A percentile compares a stretch with the other conserved stretches of the same genome.
These are phyloP conservation scores for Sipha flava DNA, from an alignment of 1,140 invertebrate genomes.

Conservation along the genomic window DNA sequence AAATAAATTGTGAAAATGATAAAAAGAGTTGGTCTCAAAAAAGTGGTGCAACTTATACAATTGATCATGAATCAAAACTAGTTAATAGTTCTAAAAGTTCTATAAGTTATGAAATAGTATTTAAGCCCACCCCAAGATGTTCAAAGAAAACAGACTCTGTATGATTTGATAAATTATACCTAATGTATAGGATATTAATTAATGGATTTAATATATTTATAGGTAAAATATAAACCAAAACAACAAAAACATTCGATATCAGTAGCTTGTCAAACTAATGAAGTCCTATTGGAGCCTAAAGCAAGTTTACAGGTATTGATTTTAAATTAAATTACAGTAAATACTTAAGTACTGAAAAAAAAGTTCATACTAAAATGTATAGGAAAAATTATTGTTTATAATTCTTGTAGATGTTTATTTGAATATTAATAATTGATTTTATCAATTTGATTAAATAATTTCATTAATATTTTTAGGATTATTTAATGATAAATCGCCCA, in stretches of 20 bases:
- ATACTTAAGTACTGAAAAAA: too few relatives aligned
- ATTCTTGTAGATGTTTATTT: too few relatives aligned
- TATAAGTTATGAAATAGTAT: slow-evolving; percentile 13
- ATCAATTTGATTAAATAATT: too few relatives aligned
- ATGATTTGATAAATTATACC: neutral
- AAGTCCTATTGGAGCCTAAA: neutral
- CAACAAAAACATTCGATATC: neutral
- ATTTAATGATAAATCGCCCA: slow-evolving; percentile 37
- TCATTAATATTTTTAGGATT: slow-evolving; percentile 36
- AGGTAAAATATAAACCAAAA: neutral
- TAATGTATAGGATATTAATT: neutral
- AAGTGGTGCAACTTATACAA: neutral
- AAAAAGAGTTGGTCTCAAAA: neutral
- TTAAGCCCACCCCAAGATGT: neutral
- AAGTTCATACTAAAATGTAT: too few relatives aligned
- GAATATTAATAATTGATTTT: too few relatives aligned
- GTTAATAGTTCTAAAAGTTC: neutral
- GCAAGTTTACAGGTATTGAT: slow-evolving; percentile 6
- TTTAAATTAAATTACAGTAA: too few relatives aligned
- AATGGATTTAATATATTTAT: neutral
- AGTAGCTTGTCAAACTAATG: slow-evolving; percentile 1
- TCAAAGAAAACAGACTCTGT: neutral
- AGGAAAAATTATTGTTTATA: too few relatives aligned
- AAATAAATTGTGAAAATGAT: neutral
- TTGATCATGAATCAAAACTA: neutral